Conservation (phyloP, 2,888 invertebrate genomes). For the Cyrtodaria siliqua region DNA sequence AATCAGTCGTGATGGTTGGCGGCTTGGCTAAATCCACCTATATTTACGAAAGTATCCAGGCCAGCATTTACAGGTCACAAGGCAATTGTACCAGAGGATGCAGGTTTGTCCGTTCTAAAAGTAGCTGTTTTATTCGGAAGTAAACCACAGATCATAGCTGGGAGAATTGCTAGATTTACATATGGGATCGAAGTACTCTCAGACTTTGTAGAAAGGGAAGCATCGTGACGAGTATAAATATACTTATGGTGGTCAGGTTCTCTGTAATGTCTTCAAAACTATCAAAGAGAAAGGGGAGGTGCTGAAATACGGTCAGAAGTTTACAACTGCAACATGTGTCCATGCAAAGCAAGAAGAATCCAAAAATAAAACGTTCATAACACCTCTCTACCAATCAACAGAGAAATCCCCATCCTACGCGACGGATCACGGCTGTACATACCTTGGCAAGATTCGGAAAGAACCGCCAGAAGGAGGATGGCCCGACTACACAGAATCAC, state of each 20-base stretch:
- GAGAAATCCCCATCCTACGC: constrained; percentile 2
- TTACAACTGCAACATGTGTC: too few relatives aligned
- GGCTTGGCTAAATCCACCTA: constrained; percentile 27
- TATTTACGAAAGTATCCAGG: too few relatives aligned
- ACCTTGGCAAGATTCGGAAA: constrained; percentile 13
- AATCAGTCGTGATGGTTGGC: constrained; percentile 27
- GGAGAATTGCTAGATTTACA: too few relatives aligned
- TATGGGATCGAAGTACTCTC: constrained; percentile 24
- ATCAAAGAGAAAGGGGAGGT: constrained; percentile 36
- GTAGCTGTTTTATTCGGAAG: too few relatives aligned
- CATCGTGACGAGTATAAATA: constrained; percentile 25
- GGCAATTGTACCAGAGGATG: too few relatives aligned
- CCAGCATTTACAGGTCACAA: too few relatives aligned
- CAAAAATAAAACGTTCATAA: constrained; percentile 16
- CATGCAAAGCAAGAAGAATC: too few relatives aligned
- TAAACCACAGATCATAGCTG: too few relatives aligned
- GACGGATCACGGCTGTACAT: constrained; percentile 18
- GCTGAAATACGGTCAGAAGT: too few relatives aligned
- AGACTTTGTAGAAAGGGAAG: constrained; percentile 6
- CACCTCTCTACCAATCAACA: constrained; percentile 22
- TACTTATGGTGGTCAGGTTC: constrained; percentile 21
- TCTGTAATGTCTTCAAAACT: constrained; percentile 20
- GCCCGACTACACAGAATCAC: constrained; percentile 13
- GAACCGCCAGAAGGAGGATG: too few relatives aligned
- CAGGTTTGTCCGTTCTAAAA: too few relatives aligned